Conservation (phyloP, 1,140 invertebrate genomes). For the Solenopsis fugax region DNA sequence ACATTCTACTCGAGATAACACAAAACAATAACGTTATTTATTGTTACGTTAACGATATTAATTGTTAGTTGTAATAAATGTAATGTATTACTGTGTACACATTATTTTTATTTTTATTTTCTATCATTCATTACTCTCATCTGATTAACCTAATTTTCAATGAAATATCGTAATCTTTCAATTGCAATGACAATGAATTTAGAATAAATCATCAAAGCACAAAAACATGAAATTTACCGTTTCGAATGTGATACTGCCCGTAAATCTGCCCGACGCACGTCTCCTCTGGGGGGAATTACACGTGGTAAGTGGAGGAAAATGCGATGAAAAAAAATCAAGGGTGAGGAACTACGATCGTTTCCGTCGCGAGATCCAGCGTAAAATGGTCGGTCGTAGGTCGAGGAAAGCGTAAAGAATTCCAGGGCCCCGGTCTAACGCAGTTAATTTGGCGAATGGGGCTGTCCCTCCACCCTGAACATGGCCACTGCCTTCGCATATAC, state of each 20-base stretch:
- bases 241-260: slow-evolving; percentile 42
- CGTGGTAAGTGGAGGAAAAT: slow-evolving; percentile 71
- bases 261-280: slow-evolving; percentile 59
- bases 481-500: slow-evolving; percentile 76
- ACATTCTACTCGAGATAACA: neutral
- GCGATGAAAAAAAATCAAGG: slow-evolving; percentile 29
- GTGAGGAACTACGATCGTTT: slow-evolving; percentile 52
- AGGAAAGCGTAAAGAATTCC: slow-evolving; percentile 83
- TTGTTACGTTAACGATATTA: neutral
- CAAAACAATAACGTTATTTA: neutral
- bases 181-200: neutral
- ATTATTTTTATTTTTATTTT: neutral
- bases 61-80: neutral
- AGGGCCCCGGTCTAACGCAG: slow-evolving; percentile 80
- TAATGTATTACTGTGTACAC: neutral
- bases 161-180: neutral
- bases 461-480: slow-evolving; percentile 81
- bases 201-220: slow-evolving; percentile 17
- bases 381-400: slow-evolving; percentile 82
- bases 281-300: slow-evolving; percentile 64
- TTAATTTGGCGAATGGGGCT: slow-evolving; percentile 86
- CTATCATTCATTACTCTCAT: neutral
- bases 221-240: slow-evolving; percentile 7
- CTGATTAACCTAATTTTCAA: neutral
- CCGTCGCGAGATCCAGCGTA: slow-evolving; percentile 79